Evolutionary conservation across 2,797 vertebrate genomes (phyloP).

Genomic region (Enteromius mattozi): DNA sequence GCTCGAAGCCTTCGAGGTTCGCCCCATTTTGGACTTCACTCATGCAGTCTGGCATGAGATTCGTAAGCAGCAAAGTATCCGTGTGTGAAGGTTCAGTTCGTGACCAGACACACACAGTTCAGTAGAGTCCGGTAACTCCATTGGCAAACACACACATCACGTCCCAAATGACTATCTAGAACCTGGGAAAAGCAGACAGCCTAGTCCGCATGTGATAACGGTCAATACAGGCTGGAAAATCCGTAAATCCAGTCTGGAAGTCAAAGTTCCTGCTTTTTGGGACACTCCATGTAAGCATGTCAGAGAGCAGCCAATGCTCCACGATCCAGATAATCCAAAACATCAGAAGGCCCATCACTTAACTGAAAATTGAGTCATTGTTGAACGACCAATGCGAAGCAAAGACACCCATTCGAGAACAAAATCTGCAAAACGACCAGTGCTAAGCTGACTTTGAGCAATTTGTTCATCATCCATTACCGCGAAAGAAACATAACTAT

Average conservation of each 20-base stretch:
- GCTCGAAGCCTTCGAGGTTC: neutral
- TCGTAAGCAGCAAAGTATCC: conserved; percentile 56
- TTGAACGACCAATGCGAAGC: neutral
- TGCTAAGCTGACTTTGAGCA: neutral
- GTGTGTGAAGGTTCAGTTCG: conserved; percentile 29
- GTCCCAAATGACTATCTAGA: conserved; percentile 16
- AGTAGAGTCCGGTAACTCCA: conserved; percentile 29
- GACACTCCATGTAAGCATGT: neutral
- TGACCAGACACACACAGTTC: conserved; percentile 38
- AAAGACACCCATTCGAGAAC: conserved; percentile 17
- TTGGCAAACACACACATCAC: conserved; percentile 21
- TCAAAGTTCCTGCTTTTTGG: neutral
- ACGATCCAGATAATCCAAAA: neutral
- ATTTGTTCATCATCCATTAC: conserved; percentile 21
- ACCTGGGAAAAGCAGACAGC: conserved; percentile 2
- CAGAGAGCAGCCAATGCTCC: conserved; percentile 1
- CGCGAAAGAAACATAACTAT: conserved; percentile 25
- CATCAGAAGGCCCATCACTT: neutral
- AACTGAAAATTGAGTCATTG: neutral
- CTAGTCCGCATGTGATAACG: neutral
- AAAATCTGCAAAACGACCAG: conserved; percentile 39
- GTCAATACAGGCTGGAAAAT: neutral
- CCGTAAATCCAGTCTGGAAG: neutral
- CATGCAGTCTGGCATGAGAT: conserved; percentile 53
- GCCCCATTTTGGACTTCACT: conserved; percentile 35